These are phyloP conservation scores for Rhinella marina DNA, from an alignment of 2,797 vertebrate species.

Conservation along the genomic window DNA sequence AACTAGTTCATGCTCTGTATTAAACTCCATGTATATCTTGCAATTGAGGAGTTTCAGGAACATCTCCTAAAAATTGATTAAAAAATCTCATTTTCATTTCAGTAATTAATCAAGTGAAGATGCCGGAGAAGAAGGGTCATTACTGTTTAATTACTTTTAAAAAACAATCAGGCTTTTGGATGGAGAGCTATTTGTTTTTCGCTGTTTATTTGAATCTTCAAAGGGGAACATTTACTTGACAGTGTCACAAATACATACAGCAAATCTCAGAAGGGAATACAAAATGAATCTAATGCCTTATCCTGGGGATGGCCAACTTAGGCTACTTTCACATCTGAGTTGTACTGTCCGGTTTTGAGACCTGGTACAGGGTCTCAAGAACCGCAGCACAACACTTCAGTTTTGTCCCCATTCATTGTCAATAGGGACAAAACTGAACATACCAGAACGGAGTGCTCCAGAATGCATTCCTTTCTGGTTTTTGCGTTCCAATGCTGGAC, in stretches of 20 bases:
- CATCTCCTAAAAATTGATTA: slow-evolving; percentile 58
- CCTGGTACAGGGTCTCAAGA: too few species aligned
- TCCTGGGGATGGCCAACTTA: too few species aligned
- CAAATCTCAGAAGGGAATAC: too few species aligned
- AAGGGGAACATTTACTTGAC: not conserved
- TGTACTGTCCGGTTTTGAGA: too few species aligned
- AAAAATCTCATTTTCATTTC: slow-evolving; percentile 56
- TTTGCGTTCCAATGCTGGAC: too few species aligned
- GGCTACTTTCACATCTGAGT: too few species aligned
- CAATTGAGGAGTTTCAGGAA: slow-evolving; percentile 42
- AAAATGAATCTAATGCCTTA: too few species aligned
- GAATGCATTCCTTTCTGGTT: too few species aligned
- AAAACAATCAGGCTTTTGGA: slow-evolving; percentile 52
- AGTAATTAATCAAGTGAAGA: slow-evolving; percentile 54
- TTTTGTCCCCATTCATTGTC: too few species aligned
- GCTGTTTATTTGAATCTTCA: slow-evolving; percentile 34
- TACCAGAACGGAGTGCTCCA: too few species aligned
- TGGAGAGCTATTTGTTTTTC: slow-evolving; percentile 34
- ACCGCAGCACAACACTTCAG: too few species aligned
- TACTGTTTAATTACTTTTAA: slow-evolving; percentile 60
- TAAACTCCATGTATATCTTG: not conserved
- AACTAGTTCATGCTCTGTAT: not conserved
- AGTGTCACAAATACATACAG: not conserved
- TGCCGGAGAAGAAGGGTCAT: slow-evolving; percentile 47
- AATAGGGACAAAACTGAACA: too few species aligned